Base-by-base conservation (phyloP, 1,140 invertebrate genomes). In the Zaprionus vittiger region DNA sequence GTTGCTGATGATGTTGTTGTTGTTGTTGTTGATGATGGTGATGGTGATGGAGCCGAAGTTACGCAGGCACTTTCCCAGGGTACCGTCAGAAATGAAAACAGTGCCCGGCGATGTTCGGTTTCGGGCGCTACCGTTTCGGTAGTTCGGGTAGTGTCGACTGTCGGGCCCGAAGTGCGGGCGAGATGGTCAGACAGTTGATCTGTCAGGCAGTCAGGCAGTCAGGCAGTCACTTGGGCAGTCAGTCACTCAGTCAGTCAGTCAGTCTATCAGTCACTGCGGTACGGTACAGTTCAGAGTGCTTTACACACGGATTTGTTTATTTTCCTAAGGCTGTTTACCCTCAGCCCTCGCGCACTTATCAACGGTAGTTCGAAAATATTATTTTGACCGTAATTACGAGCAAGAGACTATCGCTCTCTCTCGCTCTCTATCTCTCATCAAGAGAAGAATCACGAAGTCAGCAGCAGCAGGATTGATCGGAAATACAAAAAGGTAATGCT, bases 351-450 rank as follows among this genome's bases (percentile, higher is more conserved):
- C 22, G 47, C 68, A 71, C 44, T 60, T 70, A 66, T 63, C 63
- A 17, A 47, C 41, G 49, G 41, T 73, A 69, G 55, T 73, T 67
- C 65, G 26, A 84, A 91, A 92, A 92, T 92, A 92, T 92, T 92
- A 91, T 92, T 92, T 92, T 92, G 91, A 90, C 91, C 91, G 91
- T 92, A 92, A 92, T 92, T 92, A 84, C 67, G 49, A 57, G 62
- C 73, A 60, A 73, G 63, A 49, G 66, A 37, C 71, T 1, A 3
- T 15, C 12, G 17, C 38, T 38, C 4, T 41, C 38, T 41, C 38
- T 5, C 37, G 12, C 37, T 38, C 37, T 15, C 37, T 38, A 12
- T 38, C 14, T n/a, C 15, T n/a, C 38, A n/a, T 6, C 15, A 49
- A 22, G 59, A 31, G 28, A 31, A 31, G 7, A 31, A 31, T 7